Evolutionary conservation across 2,113 vertebrate genomes (phyloP), one percentile per base, ranked within the genome.

Genomic region (Oplegnathus fasciatus): DNA sequence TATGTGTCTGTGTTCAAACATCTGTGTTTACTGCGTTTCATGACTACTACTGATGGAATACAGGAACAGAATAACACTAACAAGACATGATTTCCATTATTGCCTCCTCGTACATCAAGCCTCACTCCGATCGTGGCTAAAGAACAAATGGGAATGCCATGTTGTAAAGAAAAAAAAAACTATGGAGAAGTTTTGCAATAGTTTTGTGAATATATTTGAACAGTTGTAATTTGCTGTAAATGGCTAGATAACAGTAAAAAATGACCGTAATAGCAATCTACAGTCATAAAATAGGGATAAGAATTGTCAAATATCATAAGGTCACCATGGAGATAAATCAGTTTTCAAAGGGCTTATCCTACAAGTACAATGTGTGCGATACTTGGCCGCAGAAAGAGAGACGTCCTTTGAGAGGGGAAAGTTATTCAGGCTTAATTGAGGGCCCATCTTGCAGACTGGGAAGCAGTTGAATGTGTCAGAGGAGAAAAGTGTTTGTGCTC

Each of bases 11-110:
- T 94, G 94, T 94, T 93, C 92, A 94, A 93, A 95, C 88, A 2
- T 91, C 89, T 95, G 90, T 91, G 89, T 93, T 90, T 95, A 93
- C 95, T 91, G 93, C 93, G 76, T 95, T 93, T 95, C 93, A 91
- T 92, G 92, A 92, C 90, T 93, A 92, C 92, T 95, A 92, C 87
- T 92, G 92, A 92, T 93, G 90, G 85, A 95, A 94, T 96, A 96
- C 92, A 86, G 89, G 88, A 92, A 93, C 89, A 95, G 91, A 94
- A 92, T 93, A 94, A 94, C 93, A 94, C 93, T 78, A 92, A 93
- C 69, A 68, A 86, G 50, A 66, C 57, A 58, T 42, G 60, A 78
- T 88, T 93, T 82, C 57, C 79, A 30, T 93, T 78, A 80, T 91
- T 93, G 60, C 82, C 84, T 94, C 82, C 18, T 78, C 32, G 24